phyloP scores from a whole-genome alignment of 1,140 invertebrate genomes.

The Drosophila sechellia region DNA sequence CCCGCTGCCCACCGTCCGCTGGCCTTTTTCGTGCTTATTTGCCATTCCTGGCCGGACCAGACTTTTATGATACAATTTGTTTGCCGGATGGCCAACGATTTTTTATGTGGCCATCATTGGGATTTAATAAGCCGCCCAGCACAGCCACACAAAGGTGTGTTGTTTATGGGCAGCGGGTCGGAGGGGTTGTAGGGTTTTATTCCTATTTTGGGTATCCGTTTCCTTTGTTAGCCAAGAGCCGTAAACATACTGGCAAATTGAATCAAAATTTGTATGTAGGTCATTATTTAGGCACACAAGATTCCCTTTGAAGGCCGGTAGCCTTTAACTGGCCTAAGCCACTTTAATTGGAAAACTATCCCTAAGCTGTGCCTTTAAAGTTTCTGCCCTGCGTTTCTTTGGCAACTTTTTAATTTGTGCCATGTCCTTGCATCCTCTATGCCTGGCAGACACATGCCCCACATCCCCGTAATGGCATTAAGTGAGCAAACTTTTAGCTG shows the following conservation, averaged over 20 bases:
- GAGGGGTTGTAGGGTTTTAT: slow-evolving; percentile 22
- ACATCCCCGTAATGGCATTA: slow-evolving; percentile 64
- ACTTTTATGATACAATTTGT: slow-evolving; percentile 79
- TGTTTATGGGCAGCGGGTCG: slow-evolving; percentile 27
- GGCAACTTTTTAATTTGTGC: slow-evolving; percentile 57
- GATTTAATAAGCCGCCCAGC: slow-evolving; percentile 71
- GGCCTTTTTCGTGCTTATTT: slow-evolving; percentile 59
- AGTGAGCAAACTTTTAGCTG: slow-evolving; percentile 65
- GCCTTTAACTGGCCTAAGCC: neutral
- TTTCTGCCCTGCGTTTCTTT: slow-evolving; percentile 3
- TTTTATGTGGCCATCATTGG: slow-evolving; percentile 74
- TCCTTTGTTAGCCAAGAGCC: slow-evolving; percentile 30
- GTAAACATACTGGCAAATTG: slow-evolving; percentile 41
- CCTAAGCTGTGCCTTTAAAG: slow-evolving; percentile 10
- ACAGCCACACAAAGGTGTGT: slow-evolving; percentile 48
- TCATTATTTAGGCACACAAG: slow-evolving; percentile 15
- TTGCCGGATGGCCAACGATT: slow-evolving; percentile 48
- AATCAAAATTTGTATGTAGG: slow-evolving; percentile 33
- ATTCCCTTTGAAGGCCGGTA: slow-evolving; percentile 4
- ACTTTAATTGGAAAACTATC: slow-evolving; percentile 37
- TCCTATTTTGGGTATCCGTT: slow-evolving; percentile 31
- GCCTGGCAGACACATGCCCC: slow-evolving; percentile 19
- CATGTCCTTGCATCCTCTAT: slow-evolving; percentile 14
- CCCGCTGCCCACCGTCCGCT: slow-evolving; percentile 19
- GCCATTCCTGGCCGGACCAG: slow-evolving; percentile 48